Percentiles rank a stretch among this genome's conserved stretches.
phyloP scores from a whole-genome alignment of 37 sponge, comb jelly and placozoan species.

The Halichondria panicea region DNA sequence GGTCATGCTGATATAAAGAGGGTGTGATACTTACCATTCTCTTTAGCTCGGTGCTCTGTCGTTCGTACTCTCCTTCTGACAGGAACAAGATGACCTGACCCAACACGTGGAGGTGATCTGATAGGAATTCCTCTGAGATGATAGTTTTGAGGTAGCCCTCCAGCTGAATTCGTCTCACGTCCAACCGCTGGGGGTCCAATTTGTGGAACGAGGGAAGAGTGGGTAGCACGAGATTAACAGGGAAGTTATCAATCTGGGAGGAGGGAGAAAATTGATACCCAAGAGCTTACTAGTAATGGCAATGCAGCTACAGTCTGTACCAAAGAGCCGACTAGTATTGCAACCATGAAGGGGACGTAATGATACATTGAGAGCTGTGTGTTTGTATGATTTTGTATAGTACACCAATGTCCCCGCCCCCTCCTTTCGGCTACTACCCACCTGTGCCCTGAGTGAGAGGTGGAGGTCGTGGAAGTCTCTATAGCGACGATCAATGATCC shows the following conservation, averaged over 20 bases:
- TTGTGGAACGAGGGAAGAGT: conserved; percentile 48
- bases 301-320: background rate
- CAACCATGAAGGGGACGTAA: background rate
- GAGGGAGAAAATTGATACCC: too few relatives aligned
- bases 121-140: conserved; percentile 25
- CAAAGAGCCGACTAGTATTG: background rate
- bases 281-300: background rate
- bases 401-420: too few relatives aligned
- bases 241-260: conserved; percentile 31
- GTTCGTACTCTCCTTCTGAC: conserved; percentile 27
- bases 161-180: conserved; percentile 33
- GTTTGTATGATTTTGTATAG: background rate
- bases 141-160: conserved; percentile 47
- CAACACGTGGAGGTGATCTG: conserved; percentile 24
- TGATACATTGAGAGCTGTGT: too few relatives aligned
- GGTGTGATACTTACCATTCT: conserved; percentile 45
- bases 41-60: conserved; percentile 32
- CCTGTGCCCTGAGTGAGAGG: conserved; percentile 41
- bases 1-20: too few relatives aligned
- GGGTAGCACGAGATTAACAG: conserved; percentile 21
- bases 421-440: too few relatives aligned
- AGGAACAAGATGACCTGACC: conserved; percentile 40
- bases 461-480: conserved; percentile 71
- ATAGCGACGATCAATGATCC: conserved; percentile 43
- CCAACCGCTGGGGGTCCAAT: conserved; percentile 43